phyloP scores from a whole-genome alignment of 2,888 invertebrate genomes.

The Eulithis prunata region DNA sequence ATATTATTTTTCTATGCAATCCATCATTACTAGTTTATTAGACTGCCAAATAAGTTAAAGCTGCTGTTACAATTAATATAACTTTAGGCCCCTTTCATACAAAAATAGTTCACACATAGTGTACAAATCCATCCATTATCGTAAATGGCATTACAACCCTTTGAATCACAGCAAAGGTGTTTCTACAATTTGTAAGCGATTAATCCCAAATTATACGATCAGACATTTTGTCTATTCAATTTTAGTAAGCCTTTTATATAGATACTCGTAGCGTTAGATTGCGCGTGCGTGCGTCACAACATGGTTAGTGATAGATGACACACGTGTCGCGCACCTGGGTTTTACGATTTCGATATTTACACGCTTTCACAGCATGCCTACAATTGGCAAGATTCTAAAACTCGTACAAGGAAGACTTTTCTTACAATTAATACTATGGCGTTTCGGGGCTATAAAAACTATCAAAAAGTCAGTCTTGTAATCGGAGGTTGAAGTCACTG shows the following conservation, averaged over 20 bases:
- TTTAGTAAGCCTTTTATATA: conserved; percentile 55
- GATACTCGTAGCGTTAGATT: conserved; percentile 45
- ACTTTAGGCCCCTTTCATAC: conserved; percentile 47
- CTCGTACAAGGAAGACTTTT: conserved; percentile 51
- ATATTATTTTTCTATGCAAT: conserved; percentile 56
- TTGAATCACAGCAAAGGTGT: conserved; percentile 63
- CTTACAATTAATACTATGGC: conserved; percentile 72
- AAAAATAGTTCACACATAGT: conserved; percentile 39
- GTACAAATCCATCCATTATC: conserved; percentile 17
- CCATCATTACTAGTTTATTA: conserved; percentile 52
- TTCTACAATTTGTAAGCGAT: conserved; percentile 62
- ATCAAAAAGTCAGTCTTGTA: conserved; percentile 80
- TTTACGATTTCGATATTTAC: conserved; percentile 45
- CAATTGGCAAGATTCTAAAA: conserved; percentile 44
- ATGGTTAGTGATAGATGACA: conserved; percentile 49
- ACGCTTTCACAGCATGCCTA: conserved; percentile 46
- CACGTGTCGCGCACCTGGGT: conserved; percentile 57
- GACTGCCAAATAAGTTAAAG: conserved; percentile 67
- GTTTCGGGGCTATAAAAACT: conserved; percentile 64
- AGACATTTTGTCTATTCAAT: conserved; percentile 62
- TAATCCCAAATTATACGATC: conserved; percentile 62
- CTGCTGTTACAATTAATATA: conserved; percentile 54
- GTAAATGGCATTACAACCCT: conserved; percentile 46
- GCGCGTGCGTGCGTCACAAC: conserved; percentile 61
- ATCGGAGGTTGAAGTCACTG: conserved; percentile 78